phyloP scores from a whole-genome alignment of 1,140 invertebrate genomes.

The Neotoxoptera formosana region DNA sequence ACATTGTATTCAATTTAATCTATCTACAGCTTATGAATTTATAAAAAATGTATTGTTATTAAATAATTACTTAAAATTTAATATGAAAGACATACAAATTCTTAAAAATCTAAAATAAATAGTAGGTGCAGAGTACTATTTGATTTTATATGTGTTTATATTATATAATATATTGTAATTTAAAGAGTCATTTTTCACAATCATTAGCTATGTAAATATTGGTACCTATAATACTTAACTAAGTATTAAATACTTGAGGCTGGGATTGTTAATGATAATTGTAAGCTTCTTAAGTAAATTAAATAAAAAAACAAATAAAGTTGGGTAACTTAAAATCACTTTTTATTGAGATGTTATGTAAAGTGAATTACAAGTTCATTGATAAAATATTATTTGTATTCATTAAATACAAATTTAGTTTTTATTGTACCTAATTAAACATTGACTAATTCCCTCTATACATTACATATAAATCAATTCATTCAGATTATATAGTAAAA shows the following conservation, averaged over 20 bases:
- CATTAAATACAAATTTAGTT: background rate
- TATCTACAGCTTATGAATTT: background rate
- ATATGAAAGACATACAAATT: background rate
- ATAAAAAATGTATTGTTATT: background rate
- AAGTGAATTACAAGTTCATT: background rate
- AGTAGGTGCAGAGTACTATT: too few relatives aligned
- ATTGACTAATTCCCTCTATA: background rate
- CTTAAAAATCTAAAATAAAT: too few relatives aligned
- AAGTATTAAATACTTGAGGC: background rate
- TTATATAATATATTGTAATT: background rate
- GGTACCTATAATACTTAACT: background rate
- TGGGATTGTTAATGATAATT: slow-evolving; percentile 12
- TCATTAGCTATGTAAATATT: slow-evolving; percentile 14
- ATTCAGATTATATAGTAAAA: background rate
- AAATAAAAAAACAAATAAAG: background rate
- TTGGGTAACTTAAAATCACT: background rate
- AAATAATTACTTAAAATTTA: background rate
- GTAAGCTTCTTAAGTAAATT: background rate
- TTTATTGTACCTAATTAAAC: background rate
- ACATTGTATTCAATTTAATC: background rate
- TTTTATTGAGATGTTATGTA: background rate
- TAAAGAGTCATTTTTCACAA: background rate
- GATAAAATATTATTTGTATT: background rate
- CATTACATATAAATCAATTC: background rate
- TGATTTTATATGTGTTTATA: background rate